Evolutionary conservation across 2,888 invertebrate genomes (phyloP), one percentile per base, ranked within the genome.

Genomic region (Meteorus colon): DNA sequence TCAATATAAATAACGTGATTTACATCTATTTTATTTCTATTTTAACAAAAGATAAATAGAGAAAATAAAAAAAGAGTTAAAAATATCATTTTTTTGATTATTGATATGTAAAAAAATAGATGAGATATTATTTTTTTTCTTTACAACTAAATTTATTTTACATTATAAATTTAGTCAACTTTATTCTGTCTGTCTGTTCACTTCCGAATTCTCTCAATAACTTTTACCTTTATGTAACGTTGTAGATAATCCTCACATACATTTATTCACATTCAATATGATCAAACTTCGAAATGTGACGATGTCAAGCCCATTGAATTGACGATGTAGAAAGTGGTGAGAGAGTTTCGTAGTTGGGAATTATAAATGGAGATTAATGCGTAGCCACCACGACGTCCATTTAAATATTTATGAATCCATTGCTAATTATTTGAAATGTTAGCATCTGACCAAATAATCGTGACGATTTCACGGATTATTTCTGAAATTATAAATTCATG

Each of bases 331-430:
- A 24, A 24, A 55, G 4, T 55, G 55, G 10, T 19, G 55, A 3
- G 55, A 48, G 55, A 24, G 19, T 55, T 55, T 55, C n/a, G 70
- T 6, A 37, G 67, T 68, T 45, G 45, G 67, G 45, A 63, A 70
- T 86, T 86, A 86, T 83, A 82, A 81, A 83, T 83, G 84, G 82
- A 85, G 85, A 86, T 86, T 85, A 85, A 86, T 85, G 84, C 83
- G 82, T 19, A 55, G 82, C 76, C 74, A 73, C 73, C 75, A 78
- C 78, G 74, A 4, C 19, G 19, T 55, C 19, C 55, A 55, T 55
- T 82, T 86, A 83, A 77, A 80, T 83, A 87, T 87, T 87, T 82
- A 86, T 85, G 81, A 80, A 75, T 78, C 63, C 63, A 60, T 59
- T 69, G 55, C 76, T 82, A 85, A 86, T 86, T 85, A 86, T 80